Percentiles rank a stretch among this genome's conserved stretches.
Evolutionary conservation across 92 coral and sea anemone species (phyloP).

Genomic region (Parazoanthus swiftii): DNA sequence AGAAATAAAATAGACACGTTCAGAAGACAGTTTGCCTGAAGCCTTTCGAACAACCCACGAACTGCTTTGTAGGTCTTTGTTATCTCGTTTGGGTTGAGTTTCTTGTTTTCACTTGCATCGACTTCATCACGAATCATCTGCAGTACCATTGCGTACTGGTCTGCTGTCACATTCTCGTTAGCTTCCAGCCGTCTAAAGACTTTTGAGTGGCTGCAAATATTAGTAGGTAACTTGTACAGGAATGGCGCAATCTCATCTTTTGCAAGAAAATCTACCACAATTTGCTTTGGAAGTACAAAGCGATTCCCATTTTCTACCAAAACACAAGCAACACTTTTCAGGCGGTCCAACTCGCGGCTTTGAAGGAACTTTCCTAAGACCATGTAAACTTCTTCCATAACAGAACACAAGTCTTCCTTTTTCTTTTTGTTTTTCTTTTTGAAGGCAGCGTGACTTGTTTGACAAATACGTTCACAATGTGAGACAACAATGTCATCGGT

Average conservation of each 20-base stretch:
- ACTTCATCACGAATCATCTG: conserved; percentile 28
- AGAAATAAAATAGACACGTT: conserved; percentile 42
- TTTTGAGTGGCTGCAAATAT: conserved; percentile 27
- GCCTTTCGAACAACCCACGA: conserved; percentile 53
- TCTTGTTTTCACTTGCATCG: conserved; percentile 1
- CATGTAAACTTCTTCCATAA: too few relatives aligned
- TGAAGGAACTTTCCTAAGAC: not conserved
- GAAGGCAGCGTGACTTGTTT: too few relatives aligned
- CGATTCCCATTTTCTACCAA: conserved; percentile 58
- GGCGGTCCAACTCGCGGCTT: conserved; percentile 2
- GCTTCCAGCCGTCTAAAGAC: conserved; percentile 64
- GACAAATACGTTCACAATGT: too few relatives aligned
- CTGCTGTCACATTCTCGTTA: conserved; percentile 46
- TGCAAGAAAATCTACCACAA: conserved; percentile 46
- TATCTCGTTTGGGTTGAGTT: conserved; percentile 62
- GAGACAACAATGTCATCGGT: conserved; percentile 53
- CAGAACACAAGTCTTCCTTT: too few relatives aligned
- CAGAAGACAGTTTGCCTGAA: conserved; percentile 10
- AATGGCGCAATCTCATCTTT: conserved; percentile 58
- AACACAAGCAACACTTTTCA: conserved; percentile 47
- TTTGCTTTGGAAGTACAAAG: conserved; percentile 57
- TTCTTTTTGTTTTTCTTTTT: too few relatives aligned
- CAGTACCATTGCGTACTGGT: conserved; percentile 68
- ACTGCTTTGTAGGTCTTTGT: conserved; percentile 47
- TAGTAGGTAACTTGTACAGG: conserved; percentile 60